These are phyloP conservation scores for Arctopsyche grandis DNA, from an alignment of 1,140 invertebrate genomes.

Conservation along the genomic window DNA sequence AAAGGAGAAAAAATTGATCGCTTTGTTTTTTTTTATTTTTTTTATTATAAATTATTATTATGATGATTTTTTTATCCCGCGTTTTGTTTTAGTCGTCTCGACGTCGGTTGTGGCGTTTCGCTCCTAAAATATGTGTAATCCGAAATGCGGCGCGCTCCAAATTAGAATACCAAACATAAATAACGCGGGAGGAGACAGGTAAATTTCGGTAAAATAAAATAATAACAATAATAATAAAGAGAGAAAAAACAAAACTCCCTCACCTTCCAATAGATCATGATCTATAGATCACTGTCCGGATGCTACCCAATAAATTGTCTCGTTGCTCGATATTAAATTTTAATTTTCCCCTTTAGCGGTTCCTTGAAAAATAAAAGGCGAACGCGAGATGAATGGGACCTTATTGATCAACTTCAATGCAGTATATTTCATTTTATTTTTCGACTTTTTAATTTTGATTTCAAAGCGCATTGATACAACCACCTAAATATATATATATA, in stretches of 20 bases:
- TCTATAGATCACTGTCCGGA: constrained; percentile 45
- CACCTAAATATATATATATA: no score
- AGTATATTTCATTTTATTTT: no score
- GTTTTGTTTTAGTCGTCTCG: constrained; percentile 1
- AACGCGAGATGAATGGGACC: not conserved
- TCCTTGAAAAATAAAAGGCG: not conserved
- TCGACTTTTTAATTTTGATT: no score
- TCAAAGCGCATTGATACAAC: no score
- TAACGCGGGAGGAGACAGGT: constrained; percentile 35
- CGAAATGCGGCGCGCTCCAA: constrained; percentile 35
- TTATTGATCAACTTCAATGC: no score
- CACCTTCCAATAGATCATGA: constrained; percentile 39
- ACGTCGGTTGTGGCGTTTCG: not conserved
- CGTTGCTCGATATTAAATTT: constrained; percentile 38
- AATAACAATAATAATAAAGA: not conserved
- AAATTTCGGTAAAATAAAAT: constrained; percentile 30
- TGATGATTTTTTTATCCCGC: not conserved
- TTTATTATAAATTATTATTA: not conserved
- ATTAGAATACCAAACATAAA: constrained; percentile 46
- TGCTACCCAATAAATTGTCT: constrained; percentile 42
- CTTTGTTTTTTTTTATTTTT: not conserved
- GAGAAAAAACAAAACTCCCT: not conserved
- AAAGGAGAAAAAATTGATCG: no score
- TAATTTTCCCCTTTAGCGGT: constrained; percentile 25
- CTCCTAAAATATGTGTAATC: constrained; percentile 18